A percentile compares a stretch with the other conserved stretches of the same genome.
Conservation (phyloP, 2,888 invertebrate species). For the Palloptera scutellata region DNA sequence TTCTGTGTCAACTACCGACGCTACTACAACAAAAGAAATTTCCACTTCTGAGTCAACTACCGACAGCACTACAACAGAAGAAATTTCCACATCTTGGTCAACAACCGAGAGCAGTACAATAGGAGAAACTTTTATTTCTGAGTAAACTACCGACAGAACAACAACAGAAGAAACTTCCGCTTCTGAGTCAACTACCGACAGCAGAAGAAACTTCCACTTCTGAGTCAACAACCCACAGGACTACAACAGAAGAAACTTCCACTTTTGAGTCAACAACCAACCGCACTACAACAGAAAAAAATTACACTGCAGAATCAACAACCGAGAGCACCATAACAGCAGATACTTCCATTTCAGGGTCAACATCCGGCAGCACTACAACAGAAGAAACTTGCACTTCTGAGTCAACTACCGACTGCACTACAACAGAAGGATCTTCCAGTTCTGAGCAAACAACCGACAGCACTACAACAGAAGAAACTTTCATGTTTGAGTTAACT, state of each 20-base stretch:
- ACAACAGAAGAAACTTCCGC: background rate
- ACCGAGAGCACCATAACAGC: background rate
- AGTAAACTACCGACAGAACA: background rate
- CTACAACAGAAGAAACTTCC: background rate
- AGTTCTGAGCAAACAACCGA: background rate
- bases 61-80: no score
- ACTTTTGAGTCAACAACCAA: background rate
- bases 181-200: background rate
- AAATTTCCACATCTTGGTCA: background rate
- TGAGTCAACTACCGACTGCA: background rate
- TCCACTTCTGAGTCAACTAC: no score
- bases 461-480: constrained; percentile 1
- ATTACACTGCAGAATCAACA: background rate
- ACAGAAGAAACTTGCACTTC: background rate
- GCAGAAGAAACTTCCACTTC: background rate
- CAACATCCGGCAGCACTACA: no score
- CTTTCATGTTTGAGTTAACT: no score
- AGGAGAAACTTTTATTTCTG: background rate
- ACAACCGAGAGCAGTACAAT: background rate
- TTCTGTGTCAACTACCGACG: no score
- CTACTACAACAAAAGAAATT: no score
- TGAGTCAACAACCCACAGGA: background rate
- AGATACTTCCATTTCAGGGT: background rate
- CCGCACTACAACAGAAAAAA: background rate
- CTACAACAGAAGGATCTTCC: background rate